Conservation (phyloP, 2,888 invertebrate species). For the Mythimna impura region DNA sequence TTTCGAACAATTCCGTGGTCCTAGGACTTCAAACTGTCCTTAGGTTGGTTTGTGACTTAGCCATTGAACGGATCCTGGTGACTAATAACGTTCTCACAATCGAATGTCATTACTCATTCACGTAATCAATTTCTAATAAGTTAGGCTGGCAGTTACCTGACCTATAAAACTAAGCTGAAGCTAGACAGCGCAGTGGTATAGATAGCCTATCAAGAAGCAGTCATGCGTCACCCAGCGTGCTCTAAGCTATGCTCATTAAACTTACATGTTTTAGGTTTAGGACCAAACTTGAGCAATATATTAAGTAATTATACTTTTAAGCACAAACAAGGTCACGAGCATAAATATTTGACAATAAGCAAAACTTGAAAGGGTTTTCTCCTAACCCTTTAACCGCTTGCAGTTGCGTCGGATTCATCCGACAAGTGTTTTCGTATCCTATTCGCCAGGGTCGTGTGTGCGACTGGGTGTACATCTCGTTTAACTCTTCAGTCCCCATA, state of each 20-base stretch:
- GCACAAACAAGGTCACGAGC: neutral
- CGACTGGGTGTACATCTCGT: too few relatives aligned
- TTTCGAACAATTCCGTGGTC: too few relatives aligned
- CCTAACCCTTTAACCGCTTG: too few relatives aligned
- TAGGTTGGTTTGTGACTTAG: neutral
- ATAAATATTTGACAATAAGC: neutral
- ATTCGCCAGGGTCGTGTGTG: too few relatives aligned
- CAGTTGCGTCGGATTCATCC: too few relatives aligned
- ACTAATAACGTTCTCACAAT: slow-evolving; percentile 29
- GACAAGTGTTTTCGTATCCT: too few relatives aligned
- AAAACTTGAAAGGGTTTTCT: too few relatives aligned
- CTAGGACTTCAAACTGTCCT: too few relatives aligned
- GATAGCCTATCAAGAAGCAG: slow-evolving; percentile 31
- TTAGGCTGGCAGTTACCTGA: slow-evolving; percentile 9
- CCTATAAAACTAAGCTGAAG: neutral
- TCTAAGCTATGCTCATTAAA: slow-evolving; percentile 12
- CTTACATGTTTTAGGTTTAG: neutral
- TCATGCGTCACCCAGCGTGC: slow-evolving; percentile 37
- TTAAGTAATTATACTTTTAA: too few relatives aligned
- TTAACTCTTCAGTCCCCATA: too few relatives aligned
- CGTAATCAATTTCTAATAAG: slow-evolving; percentile 31
- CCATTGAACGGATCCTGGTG: slow-evolving; percentile 19
- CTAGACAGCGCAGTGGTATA: slow-evolving; percentile 17
- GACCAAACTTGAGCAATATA: slow-evolving; percentile 10
- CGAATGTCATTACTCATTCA: slow-evolving; percentile 37